phyloP scores from a whole-genome alignment of 1,140 invertebrate genomes.

The Atta cephalotes region DNA sequence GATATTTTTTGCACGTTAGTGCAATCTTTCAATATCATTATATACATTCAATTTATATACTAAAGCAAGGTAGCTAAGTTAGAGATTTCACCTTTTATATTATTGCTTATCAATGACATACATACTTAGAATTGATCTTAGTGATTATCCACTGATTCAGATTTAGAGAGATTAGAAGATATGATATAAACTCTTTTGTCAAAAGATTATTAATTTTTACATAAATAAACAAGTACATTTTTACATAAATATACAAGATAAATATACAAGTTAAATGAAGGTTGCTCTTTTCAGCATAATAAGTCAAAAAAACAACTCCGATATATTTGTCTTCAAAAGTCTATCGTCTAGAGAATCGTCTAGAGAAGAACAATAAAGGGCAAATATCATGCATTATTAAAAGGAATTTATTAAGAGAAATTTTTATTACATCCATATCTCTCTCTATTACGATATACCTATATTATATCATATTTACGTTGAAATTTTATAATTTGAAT shows the following conservation, averaged over 20 bases:
- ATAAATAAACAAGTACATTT: neutral
- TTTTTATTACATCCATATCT: slow-evolving; percentile 3
- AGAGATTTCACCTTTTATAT: too few relatives aligned
- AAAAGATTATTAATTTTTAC: neutral
- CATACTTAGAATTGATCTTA: too few relatives aligned
- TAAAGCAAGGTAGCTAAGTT: too few relatives aligned
- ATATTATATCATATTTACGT: neutral
- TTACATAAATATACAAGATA: too few relatives aligned
- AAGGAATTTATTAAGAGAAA: neutral
- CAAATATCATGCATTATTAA: slow-evolving; percentile 21
- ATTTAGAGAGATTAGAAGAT: neutral
- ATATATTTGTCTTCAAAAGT: neutral
- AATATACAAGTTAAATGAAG: slow-evolving; percentile 11
- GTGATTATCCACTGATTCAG: too few relatives aligned
- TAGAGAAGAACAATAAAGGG: neutral
- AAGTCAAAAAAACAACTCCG: neutral
- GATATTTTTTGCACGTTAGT: too few relatives aligned
- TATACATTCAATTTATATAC: too few relatives aligned
- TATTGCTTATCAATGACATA: too few relatives aligned
- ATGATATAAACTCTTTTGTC: neutral
- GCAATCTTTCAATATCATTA: too few relatives aligned
- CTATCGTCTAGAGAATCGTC: neutral
- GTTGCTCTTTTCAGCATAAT: neutral
- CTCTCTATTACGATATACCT: neutral
- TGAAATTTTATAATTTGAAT: neutral